These are phyloP conservation scores for Diarsia mendica DNA, from an alignment of 2,888 invertebrate species.

Conservation along the genomic window DNA sequence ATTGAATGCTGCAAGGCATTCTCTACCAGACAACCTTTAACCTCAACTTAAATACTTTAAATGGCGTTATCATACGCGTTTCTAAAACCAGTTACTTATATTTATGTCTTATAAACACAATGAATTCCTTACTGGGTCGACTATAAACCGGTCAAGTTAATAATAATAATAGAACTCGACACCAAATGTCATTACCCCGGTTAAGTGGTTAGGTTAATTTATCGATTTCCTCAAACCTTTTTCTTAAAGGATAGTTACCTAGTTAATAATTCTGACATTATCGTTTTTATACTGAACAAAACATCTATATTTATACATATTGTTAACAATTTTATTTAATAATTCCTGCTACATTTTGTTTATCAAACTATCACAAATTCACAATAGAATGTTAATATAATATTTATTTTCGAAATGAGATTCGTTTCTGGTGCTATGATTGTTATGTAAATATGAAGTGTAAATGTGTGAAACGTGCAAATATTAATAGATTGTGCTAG, in stretches of 20 bases:
- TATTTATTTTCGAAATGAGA: conserved; percentile 20
- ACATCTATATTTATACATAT: not conserved
- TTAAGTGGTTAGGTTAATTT: not conserved
- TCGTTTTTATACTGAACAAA: conserved; percentile 24
- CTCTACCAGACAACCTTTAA: too few species aligned
- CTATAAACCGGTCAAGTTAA: not conserved
- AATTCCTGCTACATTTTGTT: not conserved
- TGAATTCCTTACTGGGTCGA: not conserved
- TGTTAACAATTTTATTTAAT: conserved; percentile 2
- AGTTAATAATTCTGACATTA: conserved; percentile 2
- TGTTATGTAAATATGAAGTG: conserved; percentile 30
- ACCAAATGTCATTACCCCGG: not conserved
- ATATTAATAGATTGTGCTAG: conserved; percentile 30
- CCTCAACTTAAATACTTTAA: not conserved
- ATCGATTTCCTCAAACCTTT: not conserved
- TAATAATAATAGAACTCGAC: not conserved
- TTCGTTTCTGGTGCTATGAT: conserved; percentile 56
- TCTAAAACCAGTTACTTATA: not conserved
- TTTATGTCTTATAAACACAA: not conserved
- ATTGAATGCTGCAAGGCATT: too few species aligned
- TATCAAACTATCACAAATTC: not conserved
- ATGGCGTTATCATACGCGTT: not conserved
- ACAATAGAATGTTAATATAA: conserved; percentile 7
- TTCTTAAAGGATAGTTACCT: not conserved
- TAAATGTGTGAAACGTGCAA: conserved; percentile 38